Percentiles rank a stretch among this genome's conserved stretches.
Conservation (phyloP, 2,113 vertebrate genomes). For the Actenoides hombroni region DNA sequence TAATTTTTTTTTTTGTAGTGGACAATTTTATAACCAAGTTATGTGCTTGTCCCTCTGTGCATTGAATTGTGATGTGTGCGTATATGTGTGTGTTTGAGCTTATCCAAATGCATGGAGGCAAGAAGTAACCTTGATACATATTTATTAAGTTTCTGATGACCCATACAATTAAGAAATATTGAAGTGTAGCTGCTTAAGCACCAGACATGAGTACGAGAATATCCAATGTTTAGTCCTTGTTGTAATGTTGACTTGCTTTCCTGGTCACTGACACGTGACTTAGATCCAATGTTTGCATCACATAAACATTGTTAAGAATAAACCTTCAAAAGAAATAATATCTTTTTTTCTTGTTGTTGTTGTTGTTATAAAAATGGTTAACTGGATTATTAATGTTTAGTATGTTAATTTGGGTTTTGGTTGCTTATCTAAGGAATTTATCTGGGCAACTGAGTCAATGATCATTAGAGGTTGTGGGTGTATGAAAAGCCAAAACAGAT, state of each 20-base stretch:
- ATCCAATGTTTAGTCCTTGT: not conserved
- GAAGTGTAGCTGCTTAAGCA: not conserved
- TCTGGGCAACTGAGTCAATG: not conserved
- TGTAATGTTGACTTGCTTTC: not conserved
- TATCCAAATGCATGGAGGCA: not conserved
- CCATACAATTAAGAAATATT: not conserved
- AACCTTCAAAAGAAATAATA: not conserved
- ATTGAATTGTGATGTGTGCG: not conserved
- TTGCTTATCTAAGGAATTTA: slow-evolving; percentile 37
- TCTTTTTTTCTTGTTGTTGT: not conserved
- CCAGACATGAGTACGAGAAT: not conserved
- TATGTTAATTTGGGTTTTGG: not conserved
- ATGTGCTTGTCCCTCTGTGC: not conserved
- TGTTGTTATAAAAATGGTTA: not conserved
- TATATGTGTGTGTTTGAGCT: not conserved
- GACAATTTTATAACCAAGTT: not conserved
- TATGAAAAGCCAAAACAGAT: not conserved
- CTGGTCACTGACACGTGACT: not conserved
- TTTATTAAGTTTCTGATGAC: not conserved
- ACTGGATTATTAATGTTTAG: not conserved
- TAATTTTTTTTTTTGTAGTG: not conserved
- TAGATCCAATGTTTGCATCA: not conserved
- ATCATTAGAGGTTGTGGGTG: not conserved
- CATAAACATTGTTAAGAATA: not conserved
- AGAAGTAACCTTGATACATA: not conserved